Evolutionary conservation across 2,888 invertebrate genomes (phyloP).

Genomic region (Drymonia ruficornis): DNA sequence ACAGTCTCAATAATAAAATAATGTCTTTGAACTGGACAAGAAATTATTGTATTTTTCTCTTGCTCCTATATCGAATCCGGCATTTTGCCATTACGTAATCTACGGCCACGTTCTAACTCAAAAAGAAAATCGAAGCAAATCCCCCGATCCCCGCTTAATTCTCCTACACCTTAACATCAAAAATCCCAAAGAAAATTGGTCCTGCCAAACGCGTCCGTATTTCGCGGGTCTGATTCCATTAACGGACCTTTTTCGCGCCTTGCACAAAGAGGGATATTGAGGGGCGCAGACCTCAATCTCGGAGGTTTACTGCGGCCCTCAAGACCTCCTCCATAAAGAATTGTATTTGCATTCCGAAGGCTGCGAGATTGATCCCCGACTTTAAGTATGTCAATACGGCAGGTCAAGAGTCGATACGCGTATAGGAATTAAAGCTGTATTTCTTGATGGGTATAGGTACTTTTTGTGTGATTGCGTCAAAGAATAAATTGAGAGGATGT

Average conservation of each 20-base stretch:
- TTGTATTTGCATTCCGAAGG: slow-evolving; percentile 72
- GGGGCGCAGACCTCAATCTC: slow-evolving; percentile 62
- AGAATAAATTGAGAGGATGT: slow-evolving; percentile 14
- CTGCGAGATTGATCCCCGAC: slow-evolving; percentile 66
- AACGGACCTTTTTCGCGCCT: slow-evolving; percentile 64
- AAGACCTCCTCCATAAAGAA: slow-evolving; percentile 62
- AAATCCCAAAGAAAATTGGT: slow-evolving; percentile 36
- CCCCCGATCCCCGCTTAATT: slow-evolving; percentile 31
- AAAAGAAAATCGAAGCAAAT: slow-evolving; percentile 21
- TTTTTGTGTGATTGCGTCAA: slow-evolving; percentile 11
- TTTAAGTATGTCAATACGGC: slow-evolving; percentile 61
- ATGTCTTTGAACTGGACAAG: no score
- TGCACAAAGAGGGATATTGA: slow-evolving; percentile 70
- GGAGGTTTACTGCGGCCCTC: slow-evolving; percentile 55
- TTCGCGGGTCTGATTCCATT: slow-evolving; percentile 70
- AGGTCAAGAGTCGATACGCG: slow-evolving; percentile 55
- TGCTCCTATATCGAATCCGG: neutral
- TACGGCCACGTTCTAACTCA: slow-evolving; percentile 3
- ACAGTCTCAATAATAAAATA: no score
- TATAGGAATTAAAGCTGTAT: slow-evolving; percentile 21
- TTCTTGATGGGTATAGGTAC: slow-evolving; percentile 16
- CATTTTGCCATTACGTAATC: neutral
- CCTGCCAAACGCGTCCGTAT: slow-evolving; percentile 34
- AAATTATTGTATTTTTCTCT: no score
- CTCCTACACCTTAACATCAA: slow-evolving; percentile 32